Percentiles rank a stretch among this genome's conserved stretches.
phyloP scores from a whole-genome alignment of 2,888 invertebrate genomes.

The Maniola hyperantus region DNA sequence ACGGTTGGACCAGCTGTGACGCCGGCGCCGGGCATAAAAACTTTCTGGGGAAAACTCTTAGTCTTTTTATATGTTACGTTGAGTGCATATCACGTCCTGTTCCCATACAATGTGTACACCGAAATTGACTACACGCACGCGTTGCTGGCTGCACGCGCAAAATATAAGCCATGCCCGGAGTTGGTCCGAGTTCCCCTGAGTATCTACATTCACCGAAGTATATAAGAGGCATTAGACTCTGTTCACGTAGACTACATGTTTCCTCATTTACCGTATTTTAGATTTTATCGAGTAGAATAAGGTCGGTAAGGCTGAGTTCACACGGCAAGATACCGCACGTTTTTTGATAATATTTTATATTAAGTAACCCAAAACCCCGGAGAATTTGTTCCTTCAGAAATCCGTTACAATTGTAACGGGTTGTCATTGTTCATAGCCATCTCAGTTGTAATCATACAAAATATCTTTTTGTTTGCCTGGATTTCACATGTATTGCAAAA shows the following conservation, averaged over 20 bases:
- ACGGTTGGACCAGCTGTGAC: too few relatives aligned
- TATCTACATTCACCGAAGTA: background rate
- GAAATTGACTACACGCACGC: too few relatives aligned
- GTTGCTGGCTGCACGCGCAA: too few relatives aligned
- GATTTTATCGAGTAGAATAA: background rate
- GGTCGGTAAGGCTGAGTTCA: background rate
- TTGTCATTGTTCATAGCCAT: background rate
- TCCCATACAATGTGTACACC: too few relatives aligned
- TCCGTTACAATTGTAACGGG: background rate
- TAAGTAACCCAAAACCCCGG: background rate
- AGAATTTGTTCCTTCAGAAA: background rate
- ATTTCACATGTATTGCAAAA: too few relatives aligned
- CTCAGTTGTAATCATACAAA: background rate
- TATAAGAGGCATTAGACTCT: background rate
- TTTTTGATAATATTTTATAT: background rate
- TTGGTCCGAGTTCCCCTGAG: background rate
- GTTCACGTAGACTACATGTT: background rate
- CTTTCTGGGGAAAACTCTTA: too few relatives aligned
- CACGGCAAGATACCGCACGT: background rate
- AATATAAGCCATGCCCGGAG: too few relatives aligned
- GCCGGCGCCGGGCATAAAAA: too few relatives aligned
- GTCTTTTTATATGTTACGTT: too few relatives aligned
- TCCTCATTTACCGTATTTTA: background rate
- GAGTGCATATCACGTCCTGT: too few relatives aligned
- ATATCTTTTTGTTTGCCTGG: too few relatives aligned